Evolutionary conservation across 2,797 vertebrate genomes (phyloP).

Genomic region (Gallinago stenura): DNA sequence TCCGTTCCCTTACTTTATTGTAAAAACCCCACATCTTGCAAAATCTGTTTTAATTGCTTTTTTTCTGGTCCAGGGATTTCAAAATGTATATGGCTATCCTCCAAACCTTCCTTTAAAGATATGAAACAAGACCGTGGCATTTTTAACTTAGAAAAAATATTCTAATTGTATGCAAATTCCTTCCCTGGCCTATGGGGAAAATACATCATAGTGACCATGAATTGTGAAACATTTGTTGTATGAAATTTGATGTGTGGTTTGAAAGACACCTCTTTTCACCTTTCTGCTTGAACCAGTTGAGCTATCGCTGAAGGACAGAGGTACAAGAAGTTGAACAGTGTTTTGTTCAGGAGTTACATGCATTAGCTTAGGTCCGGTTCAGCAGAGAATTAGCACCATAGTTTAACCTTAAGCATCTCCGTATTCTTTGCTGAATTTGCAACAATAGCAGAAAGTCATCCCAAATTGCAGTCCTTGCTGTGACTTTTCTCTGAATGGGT

Average conservation of each 20-base stretch:
- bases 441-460: not conserved
- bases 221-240: not conserved
- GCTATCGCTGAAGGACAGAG: not conserved
- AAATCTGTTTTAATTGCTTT: slow-evolving; percentile 7
- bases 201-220: not conserved
- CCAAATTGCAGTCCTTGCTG: not conserved
- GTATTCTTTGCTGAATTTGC: not conserved
- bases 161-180: not conserved
- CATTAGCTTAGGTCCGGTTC: not conserved
- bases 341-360: not conserved
- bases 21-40: not conserved
- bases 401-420: not conserved
- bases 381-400: not conserved
- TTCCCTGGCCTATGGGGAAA: not conserved
- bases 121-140: not conserved
- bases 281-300: not conserved
- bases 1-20: not conserved
- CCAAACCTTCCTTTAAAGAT: slow-evolving; percentile 37
- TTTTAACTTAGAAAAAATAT: not conserved
- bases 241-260: not conserved
- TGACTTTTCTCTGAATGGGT: slow-evolving; percentile 3
- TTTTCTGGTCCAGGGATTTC: slow-evolving; percentile 46
- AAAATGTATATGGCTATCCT: slow-evolving; percentile 11
- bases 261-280: not conserved
- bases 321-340: not conserved